Conservation (phyloP, 2,113 vertebrate species). For the Loxodonta africana region DNA sequence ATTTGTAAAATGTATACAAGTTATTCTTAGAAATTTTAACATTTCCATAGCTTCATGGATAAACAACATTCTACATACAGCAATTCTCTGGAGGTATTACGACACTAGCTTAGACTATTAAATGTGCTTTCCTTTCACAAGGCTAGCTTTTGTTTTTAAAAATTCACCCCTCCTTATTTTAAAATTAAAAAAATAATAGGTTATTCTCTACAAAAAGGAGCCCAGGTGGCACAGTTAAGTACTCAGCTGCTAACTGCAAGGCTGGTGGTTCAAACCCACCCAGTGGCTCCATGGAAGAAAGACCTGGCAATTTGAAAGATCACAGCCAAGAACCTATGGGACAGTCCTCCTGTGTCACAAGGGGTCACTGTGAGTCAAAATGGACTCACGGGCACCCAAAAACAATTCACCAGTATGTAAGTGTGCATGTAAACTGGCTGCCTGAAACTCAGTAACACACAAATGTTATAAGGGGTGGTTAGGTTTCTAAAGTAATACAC, state of each 20-base stretch:
- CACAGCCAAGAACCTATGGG: not conserved
- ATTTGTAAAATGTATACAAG: not conserved
- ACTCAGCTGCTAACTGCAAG: no score
- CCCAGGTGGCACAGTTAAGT: no score
- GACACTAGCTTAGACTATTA: constrained; percentile 22
- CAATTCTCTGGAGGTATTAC: constrained; percentile 18
- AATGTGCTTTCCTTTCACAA: constrained; percentile 4
- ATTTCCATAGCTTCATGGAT: constrained; percentile 18
- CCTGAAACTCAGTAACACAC: not conserved
- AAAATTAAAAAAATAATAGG: not conserved
- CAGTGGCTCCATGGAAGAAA: no score
- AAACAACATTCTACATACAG: constrained; percentile 3
- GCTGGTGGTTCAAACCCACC: no score
- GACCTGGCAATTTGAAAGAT: no score
- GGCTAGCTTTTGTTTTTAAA: constrained; percentile 27
- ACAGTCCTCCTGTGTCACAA: not conserved
- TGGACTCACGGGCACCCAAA: not conserved
- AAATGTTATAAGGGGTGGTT: not conserved
- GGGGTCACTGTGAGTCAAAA: not conserved
- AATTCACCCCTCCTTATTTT: not conserved
- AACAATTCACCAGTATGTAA: not conserved
- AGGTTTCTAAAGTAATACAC: not conserved
- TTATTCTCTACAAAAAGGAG: not conserved
- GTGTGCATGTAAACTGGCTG: not conserved
- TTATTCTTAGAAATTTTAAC: constrained; percentile 49